These are phyloP conservation scores for Caenorhabditis virilis DNA, from an alignment of 2,888 invertebrate species.

Conservation along the genomic window DNA sequence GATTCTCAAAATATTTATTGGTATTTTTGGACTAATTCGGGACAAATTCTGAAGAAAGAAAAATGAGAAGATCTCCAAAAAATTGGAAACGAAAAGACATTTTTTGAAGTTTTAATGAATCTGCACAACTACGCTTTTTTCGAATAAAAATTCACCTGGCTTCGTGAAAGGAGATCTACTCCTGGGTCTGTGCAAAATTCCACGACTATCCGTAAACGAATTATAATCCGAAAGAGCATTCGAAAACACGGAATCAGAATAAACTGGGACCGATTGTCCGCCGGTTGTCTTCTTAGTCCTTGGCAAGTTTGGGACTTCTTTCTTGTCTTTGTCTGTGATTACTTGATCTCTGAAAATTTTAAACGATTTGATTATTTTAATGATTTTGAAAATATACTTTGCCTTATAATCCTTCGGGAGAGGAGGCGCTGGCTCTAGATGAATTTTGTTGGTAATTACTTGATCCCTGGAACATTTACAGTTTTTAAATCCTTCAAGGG, in stretches of 20 bases:
- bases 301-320: slow-evolving; percentile 22
- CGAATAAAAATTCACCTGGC: slow-evolving; percentile 42
- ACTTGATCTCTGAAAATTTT: slow-evolving; percentile 32
- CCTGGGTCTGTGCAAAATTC: slow-evolving; percentile 56
- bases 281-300: slow-evolving; percentile 31
- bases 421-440: background rate
- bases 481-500: too few species aligned
- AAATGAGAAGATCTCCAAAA: too few species aligned
- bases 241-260: slow-evolving; percentile 43
- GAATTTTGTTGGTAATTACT: too few species aligned
- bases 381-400: too few species aligned
- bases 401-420: background rate
- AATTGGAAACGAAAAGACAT: too few species aligned
- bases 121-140: too few species aligned
- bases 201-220: slow-evolving; percentile 45
- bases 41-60: too few species aligned
- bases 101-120: too few species aligned
- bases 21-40: too few species aligned
- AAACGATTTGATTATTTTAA: too few species aligned
- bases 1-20: too few species aligned
- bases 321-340: slow-evolving; percentile 10
- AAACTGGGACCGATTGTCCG: slow-evolving; percentile 45
- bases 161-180: slow-evolving; percentile 62
- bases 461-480: too few species aligned
- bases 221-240: slow-evolving; percentile 40